Conservation (phyloP, 2,888 invertebrate species). For the Sinelater perroti region DNA sequence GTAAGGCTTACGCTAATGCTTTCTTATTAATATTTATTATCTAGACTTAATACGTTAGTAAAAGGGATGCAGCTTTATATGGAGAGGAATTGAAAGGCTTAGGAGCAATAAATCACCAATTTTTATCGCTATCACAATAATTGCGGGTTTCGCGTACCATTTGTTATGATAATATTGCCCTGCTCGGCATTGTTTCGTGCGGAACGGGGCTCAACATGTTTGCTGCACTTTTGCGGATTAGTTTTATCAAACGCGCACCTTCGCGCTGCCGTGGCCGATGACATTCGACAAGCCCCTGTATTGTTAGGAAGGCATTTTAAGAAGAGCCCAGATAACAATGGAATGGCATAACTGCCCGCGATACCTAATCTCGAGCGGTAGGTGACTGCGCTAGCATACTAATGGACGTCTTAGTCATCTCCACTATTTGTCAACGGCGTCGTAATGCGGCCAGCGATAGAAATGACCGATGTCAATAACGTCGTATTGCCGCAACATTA, state of each 20-base stretch:
- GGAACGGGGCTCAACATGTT: not conserved
- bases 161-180: not conserved
- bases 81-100: not conserved
- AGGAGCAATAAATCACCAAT: not conserved
- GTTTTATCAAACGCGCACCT: not conserved
- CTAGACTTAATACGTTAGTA: not conserved
- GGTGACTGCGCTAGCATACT: constrained; percentile 42
- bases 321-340: constrained; percentile 40
- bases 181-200: not conserved
- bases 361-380: constrained; percentile 37
- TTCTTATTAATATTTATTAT: not conserved
- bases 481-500: constrained; percentile 26
- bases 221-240: constrained; percentile 67
- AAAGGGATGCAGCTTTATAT: not conserved
- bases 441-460: constrained; percentile 40
- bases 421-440: constrained; percentile 38
- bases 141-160: not conserved
- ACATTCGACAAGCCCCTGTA: constrained; percentile 42
- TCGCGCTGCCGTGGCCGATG: constrained; percentile 18
- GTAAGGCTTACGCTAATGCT: not conserved
- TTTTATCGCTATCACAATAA: not conserved
- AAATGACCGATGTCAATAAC: constrained; percentile 40
- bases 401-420: constrained; percentile 44
- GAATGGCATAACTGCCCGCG: constrained; percentile 37
- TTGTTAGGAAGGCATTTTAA: constrained; percentile 38